Evolutionary conservation across 2,888 invertebrate species (phyloP), one percentile per base, ranked within the genome.

Genomic region (Ophioninae sp.): DNA sequence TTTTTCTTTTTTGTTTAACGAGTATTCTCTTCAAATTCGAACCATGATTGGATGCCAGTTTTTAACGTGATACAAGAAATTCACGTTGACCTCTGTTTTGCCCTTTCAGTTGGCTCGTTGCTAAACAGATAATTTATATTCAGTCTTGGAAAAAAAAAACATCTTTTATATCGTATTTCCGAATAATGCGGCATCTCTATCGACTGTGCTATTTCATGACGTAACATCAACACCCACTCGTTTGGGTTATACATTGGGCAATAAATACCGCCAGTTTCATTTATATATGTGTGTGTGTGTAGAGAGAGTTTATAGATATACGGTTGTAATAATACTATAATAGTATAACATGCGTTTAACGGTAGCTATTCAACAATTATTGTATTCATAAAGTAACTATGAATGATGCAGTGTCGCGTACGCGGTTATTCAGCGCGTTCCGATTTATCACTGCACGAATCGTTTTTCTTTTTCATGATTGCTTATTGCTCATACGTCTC

Each of bases 201-300:
- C 5, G 62, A 69, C 10, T 67, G 8, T 62, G 65, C 6, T 59
- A 65, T 65, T 57, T 30, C 41, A 56, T 30, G 75, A 76, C 76
- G 76, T 68, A 82, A 62, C 75, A 72, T 81, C 75, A 82, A 59
- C 68, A 82, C 73, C 82, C 79, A 72, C 23, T 3, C 69, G 39
- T 72, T 81, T 44, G 57, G 44, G 73, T 84, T 83, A 75, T 84
- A 85, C 83, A 81, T 79, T 80, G 83, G 85, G 85, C 86, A 86
- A 83, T 85, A 86, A 85, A 85, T 86, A 85, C 62, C 56, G 73
- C 74, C 82, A 77, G 74, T 65, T 73, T 73, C 77, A 8, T 39
- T 75, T 82, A 62, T 65, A 74, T 69, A 44, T 79, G 17, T 73
- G 59, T 78, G 56, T 57, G 20, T 21, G 61, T n/a, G n/a, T n/a